These are phyloP conservation scores for Pantelozetes paolii DNA, from an alignment of 2,888 invertebrate genomes.

Conservation along the genomic window DNA sequence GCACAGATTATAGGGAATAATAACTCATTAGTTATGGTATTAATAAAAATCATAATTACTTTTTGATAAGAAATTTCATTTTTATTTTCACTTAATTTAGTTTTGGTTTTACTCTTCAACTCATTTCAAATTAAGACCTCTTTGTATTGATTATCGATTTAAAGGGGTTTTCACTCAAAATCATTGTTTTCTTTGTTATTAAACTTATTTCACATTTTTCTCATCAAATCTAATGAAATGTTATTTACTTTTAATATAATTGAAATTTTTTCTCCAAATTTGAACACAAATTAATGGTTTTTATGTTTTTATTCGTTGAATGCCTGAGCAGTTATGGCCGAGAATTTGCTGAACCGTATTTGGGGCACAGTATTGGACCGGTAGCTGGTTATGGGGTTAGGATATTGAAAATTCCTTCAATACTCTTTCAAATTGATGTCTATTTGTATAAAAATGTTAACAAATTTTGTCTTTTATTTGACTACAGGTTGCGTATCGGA, in stretches of 20 bases:
- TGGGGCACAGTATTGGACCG: conserved; percentile 90
- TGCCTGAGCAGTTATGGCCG: conserved; percentile 68
- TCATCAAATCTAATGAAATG: too few species aligned
- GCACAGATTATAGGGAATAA: background rate
- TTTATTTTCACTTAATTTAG: background rate
- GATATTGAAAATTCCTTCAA: background rate
- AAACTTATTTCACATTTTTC: too few species aligned
- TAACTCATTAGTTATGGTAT: background rate
- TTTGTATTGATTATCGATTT: too few species aligned
- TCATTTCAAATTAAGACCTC: too few species aligned
- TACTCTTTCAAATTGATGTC: background rate
- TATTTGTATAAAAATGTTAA: background rate
- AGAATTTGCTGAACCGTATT: conserved; percentile 81
- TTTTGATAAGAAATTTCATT: background rate
- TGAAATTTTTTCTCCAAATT: too few species aligned
- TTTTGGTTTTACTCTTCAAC: background rate
- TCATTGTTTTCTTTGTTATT: too few species aligned
- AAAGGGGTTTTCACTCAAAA: background rate
- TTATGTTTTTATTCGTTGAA: too few species aligned
- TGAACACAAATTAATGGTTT: too few species aligned
- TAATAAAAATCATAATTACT: conserved; percentile 1
- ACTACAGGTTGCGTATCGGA: conserved; percentile 72
- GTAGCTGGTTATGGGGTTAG: conserved; percentile 95
- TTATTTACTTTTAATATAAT: too few species aligned
- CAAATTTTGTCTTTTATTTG: background rate